Evolutionary conservation across 37 sponge, comb jelly and placozoan genomes (phyloP).

Genomic region (Agelas oroides): DNA sequence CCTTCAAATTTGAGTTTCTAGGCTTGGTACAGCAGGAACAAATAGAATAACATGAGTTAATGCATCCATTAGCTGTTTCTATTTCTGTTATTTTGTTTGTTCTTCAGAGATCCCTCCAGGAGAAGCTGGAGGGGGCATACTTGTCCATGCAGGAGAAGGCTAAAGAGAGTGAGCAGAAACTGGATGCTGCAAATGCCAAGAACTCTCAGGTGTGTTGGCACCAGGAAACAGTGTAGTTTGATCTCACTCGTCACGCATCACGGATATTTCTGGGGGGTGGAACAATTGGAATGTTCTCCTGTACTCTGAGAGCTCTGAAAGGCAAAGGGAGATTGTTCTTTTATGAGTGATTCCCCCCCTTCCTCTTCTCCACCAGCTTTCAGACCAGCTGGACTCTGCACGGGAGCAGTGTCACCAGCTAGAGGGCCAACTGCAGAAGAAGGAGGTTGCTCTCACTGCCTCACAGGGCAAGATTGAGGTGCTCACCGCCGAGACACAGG

Average conservation of each 20-base stretch:
- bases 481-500: slow-evolving; percentile 33
- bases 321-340: too few relatives aligned
- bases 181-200: slow-evolving; percentile 31
- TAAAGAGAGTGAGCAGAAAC: slow-evolving; percentile 38
- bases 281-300: too few relatives aligned
- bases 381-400: slow-evolving; percentile 19
- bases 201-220: slow-evolving; percentile 3
- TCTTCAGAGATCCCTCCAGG: slow-evolving; percentile 48
- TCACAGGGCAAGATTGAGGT: slow-evolving; percentile 44
- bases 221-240: too few relatives aligned
- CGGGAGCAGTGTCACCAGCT: slow-evolving; percentile 33
- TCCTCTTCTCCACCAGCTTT: slow-evolving; percentile 14
- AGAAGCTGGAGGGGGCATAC: slow-evolving; percentile 40
- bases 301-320: too few relatives aligned
- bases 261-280: too few relatives aligned
- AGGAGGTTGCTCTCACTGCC: slow-evolving; percentile 24
- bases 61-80: too few relatives aligned
- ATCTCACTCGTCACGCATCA: too few relatives aligned
- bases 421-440: slow-evolving; percentile 40
- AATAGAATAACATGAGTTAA: too few relatives aligned
- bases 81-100: too few relatives aligned
- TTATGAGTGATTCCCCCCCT: neutral
- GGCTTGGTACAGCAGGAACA: too few relatives aligned
- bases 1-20: too few relatives aligned
- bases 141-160: slow-evolving; percentile 19